Conservation (phyloP, 23 tunicate genomes). For the Trididemnum miniatum region DNA sequence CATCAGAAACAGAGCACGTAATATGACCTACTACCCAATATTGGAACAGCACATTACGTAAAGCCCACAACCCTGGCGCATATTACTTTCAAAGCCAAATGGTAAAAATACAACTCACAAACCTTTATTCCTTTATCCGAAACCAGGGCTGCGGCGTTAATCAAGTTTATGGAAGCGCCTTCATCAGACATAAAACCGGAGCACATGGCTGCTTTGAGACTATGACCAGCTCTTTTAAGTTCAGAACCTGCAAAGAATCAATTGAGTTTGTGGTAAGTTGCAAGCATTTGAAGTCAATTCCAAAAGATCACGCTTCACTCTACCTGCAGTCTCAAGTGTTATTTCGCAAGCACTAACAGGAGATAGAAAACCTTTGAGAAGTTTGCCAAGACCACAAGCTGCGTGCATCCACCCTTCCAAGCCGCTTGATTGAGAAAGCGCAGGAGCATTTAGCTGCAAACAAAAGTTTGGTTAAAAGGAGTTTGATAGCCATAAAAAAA, state of each 20-base stretch:
- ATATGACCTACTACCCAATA: too few species aligned
- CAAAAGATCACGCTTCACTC: too few species aligned
- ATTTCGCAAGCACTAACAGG: conserved; percentile 1
- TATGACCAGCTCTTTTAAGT: conserved; percentile 29
- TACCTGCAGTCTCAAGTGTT: not conserved
- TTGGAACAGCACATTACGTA: too few species aligned
- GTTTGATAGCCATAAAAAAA: too few species aligned
- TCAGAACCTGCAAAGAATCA: conserved; percentile 30
- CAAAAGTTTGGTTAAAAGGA: too few species aligned
- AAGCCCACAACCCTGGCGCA: not conserved
- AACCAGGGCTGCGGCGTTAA: conserved; percentile 52
- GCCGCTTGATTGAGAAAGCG: conserved; percentile 38
- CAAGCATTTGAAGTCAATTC: too few species aligned
- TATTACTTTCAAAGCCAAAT: too few species aligned
- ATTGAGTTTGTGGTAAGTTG: too few species aligned
- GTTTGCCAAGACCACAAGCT: conserved; percentile 34
- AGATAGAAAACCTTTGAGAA: conserved; percentile 23
- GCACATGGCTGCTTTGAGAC: conserved; percentile 71
- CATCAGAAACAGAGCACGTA: too few species aligned
- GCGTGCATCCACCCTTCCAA: conserved; percentile 22
- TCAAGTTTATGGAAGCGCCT: conserved; percentile 42
- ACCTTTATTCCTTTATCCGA: conserved; percentile 55
- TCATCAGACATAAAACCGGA: conserved; percentile 44
- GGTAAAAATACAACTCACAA: not conserved
- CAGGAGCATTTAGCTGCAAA: conserved; percentile 79